These are phyloP conservation scores for Phengaris alcon DNA, from an alignment of 2,888 invertebrate genomes.

Conservation along the genomic window DNA sequence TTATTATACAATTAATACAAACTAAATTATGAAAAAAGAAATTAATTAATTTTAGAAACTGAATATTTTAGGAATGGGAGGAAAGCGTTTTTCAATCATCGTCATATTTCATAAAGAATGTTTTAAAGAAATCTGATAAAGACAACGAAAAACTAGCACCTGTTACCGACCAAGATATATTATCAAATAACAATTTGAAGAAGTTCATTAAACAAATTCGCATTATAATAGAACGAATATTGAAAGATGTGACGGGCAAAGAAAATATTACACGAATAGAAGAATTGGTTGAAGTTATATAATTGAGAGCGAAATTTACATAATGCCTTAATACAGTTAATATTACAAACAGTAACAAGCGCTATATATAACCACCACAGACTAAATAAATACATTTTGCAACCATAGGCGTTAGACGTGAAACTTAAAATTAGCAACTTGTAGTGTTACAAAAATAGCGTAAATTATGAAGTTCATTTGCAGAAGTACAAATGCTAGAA, in stretches of 20 bases:
- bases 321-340: slow-evolving; percentile 35
- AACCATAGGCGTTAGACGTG: not conserved
- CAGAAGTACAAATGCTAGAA: not conserved
- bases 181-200: slow-evolving; percentile 67
- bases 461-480: not conserved
- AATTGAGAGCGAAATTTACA: slow-evolving; percentile 40
- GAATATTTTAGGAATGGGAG: slow-evolving; percentile 85
- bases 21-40: slow-evolving; percentile 31
- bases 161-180: slow-evolving; percentile 67
- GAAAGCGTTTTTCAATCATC: slow-evolving; percentile 85
- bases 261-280: slow-evolving; percentile 57
- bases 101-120: slow-evolving; percentile 81
- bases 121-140: slow-evolving; percentile 82
- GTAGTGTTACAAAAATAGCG: not conserved
- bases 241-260: slow-evolving; percentile 45
- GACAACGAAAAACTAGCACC: slow-evolving; percentile 79
- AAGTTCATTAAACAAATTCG: slow-evolving; percentile 66
- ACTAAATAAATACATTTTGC: slow-evolving; percentile 1
- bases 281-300: slow-evolving; percentile 69
- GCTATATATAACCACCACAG: slow-evolving; percentile 30
- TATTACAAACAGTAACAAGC: slow-evolving; percentile 38
- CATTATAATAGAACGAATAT: slow-evolving; percentile 60
- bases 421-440: not conserved
- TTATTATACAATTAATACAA: slow-evolving; percentile 17
- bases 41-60: not conserved